phyloP scores from a whole-genome alignment of 2,888 invertebrate species.

The Microctonus aethiopoides region DNA sequence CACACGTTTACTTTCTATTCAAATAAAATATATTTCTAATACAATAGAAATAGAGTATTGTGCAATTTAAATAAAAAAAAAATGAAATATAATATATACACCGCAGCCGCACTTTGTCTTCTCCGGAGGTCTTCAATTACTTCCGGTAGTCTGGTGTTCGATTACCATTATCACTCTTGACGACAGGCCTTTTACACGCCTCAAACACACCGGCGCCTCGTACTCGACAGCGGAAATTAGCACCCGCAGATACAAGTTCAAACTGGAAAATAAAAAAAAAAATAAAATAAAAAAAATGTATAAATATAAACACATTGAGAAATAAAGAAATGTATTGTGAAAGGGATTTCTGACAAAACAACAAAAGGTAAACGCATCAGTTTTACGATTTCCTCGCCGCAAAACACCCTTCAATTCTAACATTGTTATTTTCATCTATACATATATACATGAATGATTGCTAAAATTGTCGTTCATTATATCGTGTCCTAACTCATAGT shows the following conservation, averaged over 20 bases:
- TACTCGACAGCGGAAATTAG: constrained; percentile 57
- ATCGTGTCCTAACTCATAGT: neutral
- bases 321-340: constrained; percentile 7
- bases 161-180: constrained; percentile 50
- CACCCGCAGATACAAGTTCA: constrained; percentile 35
- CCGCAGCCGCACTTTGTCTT: neutral
- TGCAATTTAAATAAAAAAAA: neutral
- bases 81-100: neutral
- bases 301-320: too few species aligned
- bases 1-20: too few species aligned
- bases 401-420: neutral
- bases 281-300: constrained; percentile 34
- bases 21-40: neutral
- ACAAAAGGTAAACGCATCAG: constrained; percentile 26
- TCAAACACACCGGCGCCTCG: constrained; percentile 37
- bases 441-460: neutral
- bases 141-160: neutral
- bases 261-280: neutral
- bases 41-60: neutral
- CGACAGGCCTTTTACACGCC: constrained; percentile 1
- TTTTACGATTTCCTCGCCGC: constrained; percentile 45
- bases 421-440: neutral
- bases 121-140: neutral
- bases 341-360: neutral
- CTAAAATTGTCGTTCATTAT: neutral